Conservation (phyloP, 2,113 vertebrate genomes). For the Pterocles burchelli region DNA sequence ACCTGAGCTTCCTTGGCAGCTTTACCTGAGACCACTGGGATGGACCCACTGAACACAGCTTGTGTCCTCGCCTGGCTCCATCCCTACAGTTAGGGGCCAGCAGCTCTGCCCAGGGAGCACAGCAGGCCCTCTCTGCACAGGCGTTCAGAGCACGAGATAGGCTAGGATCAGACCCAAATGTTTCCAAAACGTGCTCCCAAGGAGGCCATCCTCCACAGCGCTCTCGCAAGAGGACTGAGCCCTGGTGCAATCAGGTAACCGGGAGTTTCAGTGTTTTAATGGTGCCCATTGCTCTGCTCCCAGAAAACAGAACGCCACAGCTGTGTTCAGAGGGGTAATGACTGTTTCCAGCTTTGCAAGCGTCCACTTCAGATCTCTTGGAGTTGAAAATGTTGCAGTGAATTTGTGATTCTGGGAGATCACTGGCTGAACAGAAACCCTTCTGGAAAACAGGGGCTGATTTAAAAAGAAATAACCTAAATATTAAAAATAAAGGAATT, state of each 20-base stretch:
- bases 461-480: neutral
- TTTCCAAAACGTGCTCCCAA: neutral
- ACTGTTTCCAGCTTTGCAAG: neutral
- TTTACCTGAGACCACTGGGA: neutral
- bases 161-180: neutral
- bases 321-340: neutral
- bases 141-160: neutral
- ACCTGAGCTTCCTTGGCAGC: neutral
- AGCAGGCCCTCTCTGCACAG: neutral
- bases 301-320: neutral
- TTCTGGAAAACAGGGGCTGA: neutral
- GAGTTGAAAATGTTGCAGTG: neutral
- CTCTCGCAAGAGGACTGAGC: neutral
- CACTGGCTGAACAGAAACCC: neutral
- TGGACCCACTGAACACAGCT: neutral
- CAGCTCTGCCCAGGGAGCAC: neutral
- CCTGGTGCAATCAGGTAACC: neutral
- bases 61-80: accelerated
- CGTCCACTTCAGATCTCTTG: neutral
- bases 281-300: neutral
- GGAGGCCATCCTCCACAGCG: neutral
- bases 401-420: neutral
- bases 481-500: neutral
- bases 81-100: neutral
- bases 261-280: neutral